Percentiles rank a stretch among this genome's conserved stretches.
phyloP scores from a whole-genome alignment of 1,140 invertebrate species.

The Lerema accius region DNA sequence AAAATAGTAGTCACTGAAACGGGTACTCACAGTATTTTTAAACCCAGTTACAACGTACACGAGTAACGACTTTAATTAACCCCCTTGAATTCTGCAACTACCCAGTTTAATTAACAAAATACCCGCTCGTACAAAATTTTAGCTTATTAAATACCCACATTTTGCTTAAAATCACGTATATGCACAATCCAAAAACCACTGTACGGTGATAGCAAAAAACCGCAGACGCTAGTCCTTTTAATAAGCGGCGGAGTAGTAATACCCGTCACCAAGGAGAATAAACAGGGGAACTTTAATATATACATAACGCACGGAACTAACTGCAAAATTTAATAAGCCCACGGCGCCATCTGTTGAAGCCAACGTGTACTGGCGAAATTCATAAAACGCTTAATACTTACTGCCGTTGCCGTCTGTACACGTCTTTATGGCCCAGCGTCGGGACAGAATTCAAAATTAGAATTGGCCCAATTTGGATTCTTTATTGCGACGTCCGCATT shows the following conservation, averaged over 20 bases:
- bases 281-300: conserved; percentile 31
- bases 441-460: conserved; percentile 61
- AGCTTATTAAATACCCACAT: not conserved
- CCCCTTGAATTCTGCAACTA: no score
- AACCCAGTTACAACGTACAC: no score
- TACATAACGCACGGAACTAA: conserved; percentile 35
- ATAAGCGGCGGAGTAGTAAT: conserved; percentile 23
- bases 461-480: conserved; percentile 54
- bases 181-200: not conserved
- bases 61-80: no score
- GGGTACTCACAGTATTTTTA: no score
- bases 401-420: conserved; percentile 43
- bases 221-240: conserved; percentile 10
- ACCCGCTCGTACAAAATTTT: no score
- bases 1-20: no score
- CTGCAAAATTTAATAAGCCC: conserved; percentile 56
- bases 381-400: conserved; percentile 59
- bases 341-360: conserved; percentile 53
- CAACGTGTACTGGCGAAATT: conserved; percentile 52
- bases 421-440: conserved; percentile 50
- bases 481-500: conserved; percentile 45
- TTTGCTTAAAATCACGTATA: not conserved
- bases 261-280: conserved; percentile 27
- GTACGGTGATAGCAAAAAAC: not conserved
- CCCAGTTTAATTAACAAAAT: no score